Evolutionary conservation across 2,888 invertebrate species (phyloP), one percentile per base, ranked within the genome.

Genomic region (Cephus sareptanus): DNA sequence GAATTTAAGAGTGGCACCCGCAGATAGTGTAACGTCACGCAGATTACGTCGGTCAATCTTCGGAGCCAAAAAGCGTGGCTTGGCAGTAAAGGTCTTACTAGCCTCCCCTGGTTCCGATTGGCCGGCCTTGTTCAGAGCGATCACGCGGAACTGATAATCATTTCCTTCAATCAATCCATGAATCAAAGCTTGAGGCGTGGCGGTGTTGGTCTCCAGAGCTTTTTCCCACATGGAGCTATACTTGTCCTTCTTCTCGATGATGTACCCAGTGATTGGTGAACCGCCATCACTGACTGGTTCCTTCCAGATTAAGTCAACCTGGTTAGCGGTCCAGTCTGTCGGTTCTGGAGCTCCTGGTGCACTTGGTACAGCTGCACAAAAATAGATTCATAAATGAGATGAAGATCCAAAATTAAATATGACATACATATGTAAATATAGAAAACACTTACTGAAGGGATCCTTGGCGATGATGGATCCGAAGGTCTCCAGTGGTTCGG

Each of bases 71-170:
- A 95, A 97, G 83, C 97, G 94, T 0, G 97, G 97, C 90, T 97
- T 97, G 77, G 97, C 97, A 79, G 94, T 93, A 92, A 98, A 97
- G 87, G 94, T 95, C 92, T 97, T 97, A 92, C 97, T 96, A 34
- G 96, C 93, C 78, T 97, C 97, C 12, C 98, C 97, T 0, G 98
- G 97, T 85, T 97, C 97, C 87, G 98, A 97, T 89, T 95, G 95
- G 0, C 99, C 99, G 13, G 97, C 98, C 91, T 97, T 97, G 92
- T 99, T 99, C 77, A 98, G 93, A 12, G 99, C 99, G 84, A 98
- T 95, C 40, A 99, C 96, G 40, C 99, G 95, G 95, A 99, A 99
- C 92, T 98, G 98, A 91, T 98, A 98, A 90, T 98, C 98, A 90
- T 98, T 97, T 85, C 98, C 98, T 93, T 98, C 98, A 87, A 97